These are phyloP conservation scores for Psittacula cyanocephala DNA, from an alignment of 2,113 vertebrate genomes.

Conservation along the genomic window DNA sequence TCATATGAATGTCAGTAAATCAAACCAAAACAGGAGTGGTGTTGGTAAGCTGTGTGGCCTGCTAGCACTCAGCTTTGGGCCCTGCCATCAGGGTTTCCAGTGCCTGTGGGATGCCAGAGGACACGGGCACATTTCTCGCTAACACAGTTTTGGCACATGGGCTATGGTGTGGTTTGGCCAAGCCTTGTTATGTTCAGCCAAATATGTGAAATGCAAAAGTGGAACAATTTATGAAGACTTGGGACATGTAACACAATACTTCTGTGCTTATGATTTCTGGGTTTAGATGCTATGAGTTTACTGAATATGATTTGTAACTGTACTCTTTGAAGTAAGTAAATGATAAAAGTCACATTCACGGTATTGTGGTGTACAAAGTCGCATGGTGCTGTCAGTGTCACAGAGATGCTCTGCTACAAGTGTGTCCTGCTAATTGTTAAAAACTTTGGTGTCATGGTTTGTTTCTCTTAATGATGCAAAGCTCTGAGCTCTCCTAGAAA, in stretches of 20 bases:
- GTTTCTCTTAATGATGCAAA: not conserved
- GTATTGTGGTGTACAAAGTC: fast-evolving
- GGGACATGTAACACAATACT: not conserved
- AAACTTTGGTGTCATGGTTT: not conserved
- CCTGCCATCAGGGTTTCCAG: constrained; percentile 24
- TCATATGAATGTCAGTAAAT: constrained; percentile 50
- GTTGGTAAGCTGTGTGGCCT: constrained; percentile 49
- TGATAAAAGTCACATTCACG: not conserved
- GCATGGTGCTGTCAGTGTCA: not conserved
- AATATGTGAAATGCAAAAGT: not conserved
- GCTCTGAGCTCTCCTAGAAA: not conserved
- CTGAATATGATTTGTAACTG: not conserved
- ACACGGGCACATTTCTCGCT: not conserved
- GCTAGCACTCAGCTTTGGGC: not conserved
- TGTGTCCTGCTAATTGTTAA: not conserved
- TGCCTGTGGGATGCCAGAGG: not conserved
- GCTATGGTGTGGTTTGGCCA: not conserved
- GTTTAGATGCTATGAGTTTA: not conserved
- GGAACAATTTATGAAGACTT: not conserved
- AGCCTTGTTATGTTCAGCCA: not conserved
- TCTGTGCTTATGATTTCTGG: not conserved
- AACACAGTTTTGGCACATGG: not conserved
- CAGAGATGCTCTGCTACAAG: not conserved
- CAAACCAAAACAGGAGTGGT: constrained; percentile 26
- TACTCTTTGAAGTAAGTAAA: not conserved